Conservation (phyloP, 2,888 invertebrate genomes). For the Epistrophella euchroma region DNA sequence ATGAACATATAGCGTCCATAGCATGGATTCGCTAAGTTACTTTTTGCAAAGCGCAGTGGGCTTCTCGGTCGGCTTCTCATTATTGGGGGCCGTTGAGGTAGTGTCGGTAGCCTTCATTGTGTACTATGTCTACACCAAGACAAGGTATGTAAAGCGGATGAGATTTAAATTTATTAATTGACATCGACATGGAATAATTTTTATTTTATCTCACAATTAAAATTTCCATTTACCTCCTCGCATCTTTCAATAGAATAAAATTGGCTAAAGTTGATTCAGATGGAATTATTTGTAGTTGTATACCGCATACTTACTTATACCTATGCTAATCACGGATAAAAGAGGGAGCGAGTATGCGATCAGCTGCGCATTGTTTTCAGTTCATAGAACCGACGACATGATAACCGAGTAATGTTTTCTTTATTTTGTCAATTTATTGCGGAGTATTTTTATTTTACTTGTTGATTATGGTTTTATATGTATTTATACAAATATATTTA, state of each 20-base stretch:
- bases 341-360: constrained; percentile 11
- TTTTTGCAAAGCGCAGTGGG: constrained; percentile 79
- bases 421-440: constrained; percentile 32
- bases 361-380: constrained; percentile 42
- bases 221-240: background rate
- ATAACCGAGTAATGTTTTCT: constrained; percentile 32
- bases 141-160: constrained; percentile 79
- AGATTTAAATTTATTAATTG: constrained; percentile 12
- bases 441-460: constrained; percentile 24
- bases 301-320: background rate
- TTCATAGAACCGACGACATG: constrained; percentile 7
- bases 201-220: background rate
- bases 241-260: background rate
- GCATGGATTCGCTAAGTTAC: constrained; percentile 79
- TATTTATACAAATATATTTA: no score
- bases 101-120: constrained; percentile 81
- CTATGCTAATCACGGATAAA: background rate
- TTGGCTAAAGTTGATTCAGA: background rate
- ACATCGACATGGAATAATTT: constrained; percentile 11
- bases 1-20: constrained; percentile 74
- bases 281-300: no score
- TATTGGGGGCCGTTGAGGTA: constrained; percentile 82
- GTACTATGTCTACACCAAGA: constrained; percentile 83
- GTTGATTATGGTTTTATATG: background rate
- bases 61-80: constrained; percentile 80